These are phyloP conservation scores for Vespertilio murinus DNA, from an alignment of 2,797 vertebrate species.

Conservation along the genomic window DNA sequence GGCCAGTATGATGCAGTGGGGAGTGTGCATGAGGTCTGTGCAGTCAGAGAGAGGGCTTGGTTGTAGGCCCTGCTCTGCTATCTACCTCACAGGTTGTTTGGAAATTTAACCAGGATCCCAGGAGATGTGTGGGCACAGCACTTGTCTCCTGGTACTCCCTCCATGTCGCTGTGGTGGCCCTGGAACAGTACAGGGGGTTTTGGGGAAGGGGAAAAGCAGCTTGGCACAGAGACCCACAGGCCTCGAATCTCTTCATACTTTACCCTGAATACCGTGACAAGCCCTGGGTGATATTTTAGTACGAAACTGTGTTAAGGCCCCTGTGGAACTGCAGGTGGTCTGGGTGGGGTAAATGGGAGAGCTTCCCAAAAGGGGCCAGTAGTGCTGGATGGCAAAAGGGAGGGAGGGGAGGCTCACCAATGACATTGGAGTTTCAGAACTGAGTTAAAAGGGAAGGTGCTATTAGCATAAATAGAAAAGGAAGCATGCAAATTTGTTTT, in stretches of 20 bases:
- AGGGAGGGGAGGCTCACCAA: neutral
- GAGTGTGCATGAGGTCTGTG: neutral
- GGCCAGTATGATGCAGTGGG: accelerated
- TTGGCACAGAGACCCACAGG: neutral
- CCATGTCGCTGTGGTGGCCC: accelerated
- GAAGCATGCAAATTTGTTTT: neutral
- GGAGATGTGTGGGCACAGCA: neutral
- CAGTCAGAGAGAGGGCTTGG: neutral
- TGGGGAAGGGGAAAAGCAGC: neutral
- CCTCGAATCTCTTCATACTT: neutral
- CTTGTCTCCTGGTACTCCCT: accelerated
- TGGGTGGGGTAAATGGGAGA: neutral
- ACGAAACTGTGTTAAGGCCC: neutral
- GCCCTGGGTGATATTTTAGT: neutral
- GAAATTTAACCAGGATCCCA: neutral
- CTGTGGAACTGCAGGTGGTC: neutral
- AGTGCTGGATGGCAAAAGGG: neutral
- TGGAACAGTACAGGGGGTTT: accelerated
- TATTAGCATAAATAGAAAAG: neutral
- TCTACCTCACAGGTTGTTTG: neutral
- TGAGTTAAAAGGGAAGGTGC: neutral
- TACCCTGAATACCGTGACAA: neutral
- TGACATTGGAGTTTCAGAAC: neutral
- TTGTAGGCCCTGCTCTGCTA: neutral
- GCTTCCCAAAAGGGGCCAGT: neutral